Percentiles rank a stretch among this genome's conserved stretches.
phyloP scores from a whole-genome alignment of 2,888 invertebrate genomes.

The Perithous albicinctus region DNA sequence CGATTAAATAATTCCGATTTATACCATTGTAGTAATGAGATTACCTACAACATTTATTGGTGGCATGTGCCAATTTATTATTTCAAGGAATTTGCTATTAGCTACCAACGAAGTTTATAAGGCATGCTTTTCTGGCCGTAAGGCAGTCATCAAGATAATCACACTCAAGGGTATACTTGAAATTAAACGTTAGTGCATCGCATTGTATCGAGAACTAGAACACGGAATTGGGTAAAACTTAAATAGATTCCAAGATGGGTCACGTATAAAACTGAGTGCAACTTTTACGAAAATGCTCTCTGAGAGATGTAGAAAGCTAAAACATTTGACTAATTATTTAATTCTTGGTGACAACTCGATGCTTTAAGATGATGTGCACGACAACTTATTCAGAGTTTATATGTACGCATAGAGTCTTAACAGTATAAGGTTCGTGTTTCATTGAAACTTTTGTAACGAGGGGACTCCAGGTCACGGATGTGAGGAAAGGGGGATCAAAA shows the following conservation, averaged over 20 bases:
- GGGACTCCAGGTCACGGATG: conserved; percentile 56
- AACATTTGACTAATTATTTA: conserved; percentile 1
- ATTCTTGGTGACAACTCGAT: background rate
- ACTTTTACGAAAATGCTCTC: too few relatives aligned
- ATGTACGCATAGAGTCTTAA: background rate
- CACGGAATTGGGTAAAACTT: too few relatives aligned
- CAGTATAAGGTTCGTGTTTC: conserved; percentile 45
- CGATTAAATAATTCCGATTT: conserved; percentile 34
- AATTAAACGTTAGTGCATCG: too few relatives aligned
- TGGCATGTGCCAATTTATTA: background rate
- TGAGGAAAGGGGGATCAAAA: conserved; percentile 17
- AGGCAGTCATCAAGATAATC: too few relatives aligned
- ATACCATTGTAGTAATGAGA: conserved; percentile 25
- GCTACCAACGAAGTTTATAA: too few relatives aligned
- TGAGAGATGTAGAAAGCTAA: too few relatives aligned
- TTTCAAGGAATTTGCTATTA: too few relatives aligned
- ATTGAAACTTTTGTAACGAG: conserved; percentile 57
- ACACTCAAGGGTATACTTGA: too few relatives aligned
- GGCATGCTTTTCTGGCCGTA: too few relatives aligned
- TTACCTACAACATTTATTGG: conserved; percentile 17
- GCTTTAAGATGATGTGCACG: background rate
- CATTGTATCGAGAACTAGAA: too few relatives aligned
- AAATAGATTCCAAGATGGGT: too few relatives aligned
- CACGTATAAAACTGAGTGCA: too few relatives aligned
- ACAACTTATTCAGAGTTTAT: conserved; percentile 38